Evolutionary conservation across 2,888 invertebrate genomes (phyloP), one percentile per base, ranked within the genome.

Genomic region (Platycnemis pennipes): DNA sequence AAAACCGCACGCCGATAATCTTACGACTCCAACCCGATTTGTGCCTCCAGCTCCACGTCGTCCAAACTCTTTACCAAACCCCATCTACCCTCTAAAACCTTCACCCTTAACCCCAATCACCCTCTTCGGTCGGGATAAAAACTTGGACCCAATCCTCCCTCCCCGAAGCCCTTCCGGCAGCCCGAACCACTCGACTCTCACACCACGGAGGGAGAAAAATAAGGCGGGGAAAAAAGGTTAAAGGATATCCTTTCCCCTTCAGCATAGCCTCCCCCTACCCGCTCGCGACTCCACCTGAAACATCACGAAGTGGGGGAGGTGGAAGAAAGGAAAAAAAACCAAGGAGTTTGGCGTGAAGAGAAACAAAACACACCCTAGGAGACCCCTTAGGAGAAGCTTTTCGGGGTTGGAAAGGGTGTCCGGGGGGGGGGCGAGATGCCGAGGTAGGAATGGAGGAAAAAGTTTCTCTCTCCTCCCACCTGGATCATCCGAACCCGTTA

Each of bases 401-500:
- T 44, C 5, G 56, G 42, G n/a, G 7, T 37, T 8, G 53, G 42
- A 37, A 26, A 91, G 63, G 49, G 37, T 31, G 46, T 8, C n/a
- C 22, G 26, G n/a, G 87, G 46, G 45, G 45, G 26, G 46, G 45
- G 44, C 11, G 22, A 1, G 77, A 77, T 11, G 31, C 5, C 26
- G 77, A 77, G 77, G 37, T 4, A 37, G 37, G 77, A 8, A n/a
- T 26, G 56, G 44, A 44, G 42, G 91, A 44, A 91, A 69, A 91
- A 91, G 37, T 44, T 91, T 63, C 42, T 69, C 69, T 56, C 53
- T 53, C 26, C 63, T 91, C 56, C 89, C 53, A 91, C 69, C 91
- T 91, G 91, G 91, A 91, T 63, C 91, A 91, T 91, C 91, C 91
- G 49, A 91, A 91, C 56, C 56, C 56, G 77, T 77, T 77, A 77